Base-by-base conservation (phyloP, 2,797 vertebrate genomes). In the Staurois parvus region DNA sequence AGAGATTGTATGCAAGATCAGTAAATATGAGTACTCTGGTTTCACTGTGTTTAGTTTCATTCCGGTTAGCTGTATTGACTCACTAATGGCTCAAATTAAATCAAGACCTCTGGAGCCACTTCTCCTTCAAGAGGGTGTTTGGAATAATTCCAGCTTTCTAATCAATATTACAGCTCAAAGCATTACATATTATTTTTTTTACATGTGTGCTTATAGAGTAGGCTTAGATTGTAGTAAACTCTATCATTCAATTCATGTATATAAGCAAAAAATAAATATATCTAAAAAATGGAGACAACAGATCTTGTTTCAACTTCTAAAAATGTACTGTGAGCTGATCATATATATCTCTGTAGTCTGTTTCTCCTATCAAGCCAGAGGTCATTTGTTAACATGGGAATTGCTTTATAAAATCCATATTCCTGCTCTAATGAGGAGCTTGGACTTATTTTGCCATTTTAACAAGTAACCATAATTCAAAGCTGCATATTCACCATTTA, bases 51-150 rank as follows among this genome's bases (percentile, higher is more conserved):
- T 86, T 74, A 64, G 84, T 79, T 74, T 85, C 80, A 79, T 83
- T 87, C 85, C 81, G 81, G 85, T 87, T 87, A 87, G 68, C 69
- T 87, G 85, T 87, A 87, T 83, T 40, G 85, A 83, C 85, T 87
- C 80, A 75, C 69, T 87, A 87, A 87, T 87, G 81, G 85, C 85
- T 87, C 80, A 83, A 74, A 87, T 79, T 87, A 87, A 87, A 79
- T 83, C 81, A 83, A 87, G 85, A 87, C 85, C 85, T 87, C 85
- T 87, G 85, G 81, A 87, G 85, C 85, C 85, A 83, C 75, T 79
- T 79, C 40, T 87, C 75, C 81, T 83, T 79, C 80, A 83, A 83
- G 59, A 87, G 85, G 69, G 70, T 87, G 75, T 83, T 83, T 87
- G 85, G 81, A 83, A 74, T 30, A 74, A 79, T 37, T 87, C 85